Conservation (phyloP, 2,797 vertebrate species). For the Danio jaintianensis region DNA sequence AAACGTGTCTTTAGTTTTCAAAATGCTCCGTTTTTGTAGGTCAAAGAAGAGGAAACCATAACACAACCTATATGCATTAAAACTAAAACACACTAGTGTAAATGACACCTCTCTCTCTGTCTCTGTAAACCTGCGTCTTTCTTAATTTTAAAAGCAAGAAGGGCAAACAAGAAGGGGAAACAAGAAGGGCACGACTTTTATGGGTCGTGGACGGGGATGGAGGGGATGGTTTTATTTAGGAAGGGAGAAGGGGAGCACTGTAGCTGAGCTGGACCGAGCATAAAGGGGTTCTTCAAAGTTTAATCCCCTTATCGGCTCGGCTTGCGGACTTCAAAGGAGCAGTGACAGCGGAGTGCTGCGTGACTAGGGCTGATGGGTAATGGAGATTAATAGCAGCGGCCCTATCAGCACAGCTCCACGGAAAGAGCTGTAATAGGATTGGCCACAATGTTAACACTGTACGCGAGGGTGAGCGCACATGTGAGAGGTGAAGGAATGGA, state of each 20-base stretch:
- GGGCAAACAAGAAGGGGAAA: slow-evolving; percentile 16
- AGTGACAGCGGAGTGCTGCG: slow-evolving; percentile 34
- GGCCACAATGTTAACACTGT: slow-evolving; percentile 50
- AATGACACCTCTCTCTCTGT: neutral
- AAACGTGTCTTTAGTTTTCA: no score
- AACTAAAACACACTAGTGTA: no score
- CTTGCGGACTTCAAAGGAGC: slow-evolving; percentile 49
- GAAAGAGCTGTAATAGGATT: slow-evolving; percentile 52
- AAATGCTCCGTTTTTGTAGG: no score
- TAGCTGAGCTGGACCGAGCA: slow-evolving; percentile 41
- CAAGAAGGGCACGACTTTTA: slow-evolving; percentile 25
- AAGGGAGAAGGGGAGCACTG: slow-evolving; percentile 36
- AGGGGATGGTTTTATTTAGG: slow-evolving; percentile 24
- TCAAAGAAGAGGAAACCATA: no score
- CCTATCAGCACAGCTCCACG: slow-evolving; percentile 36
- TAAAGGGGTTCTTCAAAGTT: slow-evolving; percentile 54
- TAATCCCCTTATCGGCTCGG: slow-evolving; percentile 53
- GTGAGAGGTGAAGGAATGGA: slow-evolving; percentile 3
- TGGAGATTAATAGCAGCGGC: slow-evolving; percentile 51
- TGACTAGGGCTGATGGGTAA: slow-evolving; percentile 56
- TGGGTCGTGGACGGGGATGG: slow-evolving; percentile 4
- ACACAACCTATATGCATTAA: no score
- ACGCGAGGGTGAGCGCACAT: slow-evolving; percentile 31
- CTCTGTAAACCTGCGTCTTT: neutral
- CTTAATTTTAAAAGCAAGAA: slow-evolving; percentile 32